Evolutionary conservation across 2,113 vertebrate species (phyloP).

Genomic region (Poecile atricapillus): DNA sequence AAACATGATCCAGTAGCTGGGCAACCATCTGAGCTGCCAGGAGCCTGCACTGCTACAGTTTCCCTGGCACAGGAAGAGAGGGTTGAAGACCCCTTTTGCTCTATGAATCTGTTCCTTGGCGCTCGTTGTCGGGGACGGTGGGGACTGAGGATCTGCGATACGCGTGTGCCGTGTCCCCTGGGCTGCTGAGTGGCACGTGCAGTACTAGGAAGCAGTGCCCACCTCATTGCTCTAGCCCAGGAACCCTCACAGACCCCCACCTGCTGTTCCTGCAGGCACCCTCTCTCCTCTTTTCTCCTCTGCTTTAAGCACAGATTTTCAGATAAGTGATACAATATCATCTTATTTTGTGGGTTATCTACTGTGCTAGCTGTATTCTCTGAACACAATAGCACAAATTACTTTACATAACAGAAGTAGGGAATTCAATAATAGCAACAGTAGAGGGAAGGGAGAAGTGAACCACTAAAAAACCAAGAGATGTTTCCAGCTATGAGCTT

Average conservation of each 20-base stretch:
- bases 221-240: neutral
- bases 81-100: neutral
- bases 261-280: neutral
- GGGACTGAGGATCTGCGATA: neutral
- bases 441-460: neutral
- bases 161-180: accelerated
- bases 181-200: neutral
- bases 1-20: neutral
- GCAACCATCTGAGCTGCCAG: neutral
- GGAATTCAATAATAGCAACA: conserved; percentile 47
- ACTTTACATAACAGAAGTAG: conserved; percentile 49
- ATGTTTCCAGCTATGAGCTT: neutral
- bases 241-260: neutral
- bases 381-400: conserved; percentile 39
- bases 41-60: neutral
- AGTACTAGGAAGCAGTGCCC: neutral
- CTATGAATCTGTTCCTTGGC: neutral
- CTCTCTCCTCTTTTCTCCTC: neutral
- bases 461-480: neutral
- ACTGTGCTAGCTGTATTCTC: neutral
- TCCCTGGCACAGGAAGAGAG: neutral
- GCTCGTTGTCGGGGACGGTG: accelerated
- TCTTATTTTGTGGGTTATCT: conserved; percentile 16
- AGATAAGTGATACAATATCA: conserved; percentile 5
- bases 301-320: conserved; percentile 15